These are phyloP conservation scores for Megalonaias nervosa DNA, from an alignment of 1,140 invertebrate genomes.

Conservation along the genomic window DNA sequence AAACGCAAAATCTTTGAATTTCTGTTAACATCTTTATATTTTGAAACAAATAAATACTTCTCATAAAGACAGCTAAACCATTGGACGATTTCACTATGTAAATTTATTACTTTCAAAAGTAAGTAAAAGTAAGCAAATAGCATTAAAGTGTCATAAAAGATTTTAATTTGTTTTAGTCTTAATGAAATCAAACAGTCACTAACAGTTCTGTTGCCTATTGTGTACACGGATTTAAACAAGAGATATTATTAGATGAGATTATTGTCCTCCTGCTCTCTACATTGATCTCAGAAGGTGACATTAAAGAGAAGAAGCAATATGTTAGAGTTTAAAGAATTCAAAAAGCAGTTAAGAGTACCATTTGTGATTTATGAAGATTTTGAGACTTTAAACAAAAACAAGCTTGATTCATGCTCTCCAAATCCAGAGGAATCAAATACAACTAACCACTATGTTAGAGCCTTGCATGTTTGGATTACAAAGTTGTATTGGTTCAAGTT, in stretches of 20 bases:
- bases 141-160: conserved; percentile 25
- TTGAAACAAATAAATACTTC: conserved; percentile 16
- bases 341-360: conserved; percentile 25
- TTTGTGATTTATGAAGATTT: conserved; percentile 31
- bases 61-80: conserved; percentile 12
- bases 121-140: conserved; percentile 11
- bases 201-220: conserved; percentile 13
- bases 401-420: background rate
- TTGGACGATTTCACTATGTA: conserved; percentile 1
- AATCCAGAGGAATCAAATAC: conserved; percentile 9
- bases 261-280: conserved; percentile 22
- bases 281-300: conserved; percentile 26
- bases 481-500: conserved; percentile 20
- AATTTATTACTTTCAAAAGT: conserved; percentile 30
- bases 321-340: conserved; percentile 27
- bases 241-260: conserved; percentile 12
- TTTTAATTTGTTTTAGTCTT: background rate
- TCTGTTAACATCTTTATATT: conserved; percentile 27
- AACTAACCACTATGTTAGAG: conserved; percentile 11
- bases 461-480: conserved; percentile 31
- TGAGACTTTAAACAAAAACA: conserved; percentile 30
- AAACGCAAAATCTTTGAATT: conserved; percentile 23
- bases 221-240: conserved; percentile 20
- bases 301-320: conserved; percentile 15
- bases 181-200: background rate